phyloP scores from a whole-genome alignment of 2,888 invertebrate genomes.

The Neoaliturus tenellus region DNA sequence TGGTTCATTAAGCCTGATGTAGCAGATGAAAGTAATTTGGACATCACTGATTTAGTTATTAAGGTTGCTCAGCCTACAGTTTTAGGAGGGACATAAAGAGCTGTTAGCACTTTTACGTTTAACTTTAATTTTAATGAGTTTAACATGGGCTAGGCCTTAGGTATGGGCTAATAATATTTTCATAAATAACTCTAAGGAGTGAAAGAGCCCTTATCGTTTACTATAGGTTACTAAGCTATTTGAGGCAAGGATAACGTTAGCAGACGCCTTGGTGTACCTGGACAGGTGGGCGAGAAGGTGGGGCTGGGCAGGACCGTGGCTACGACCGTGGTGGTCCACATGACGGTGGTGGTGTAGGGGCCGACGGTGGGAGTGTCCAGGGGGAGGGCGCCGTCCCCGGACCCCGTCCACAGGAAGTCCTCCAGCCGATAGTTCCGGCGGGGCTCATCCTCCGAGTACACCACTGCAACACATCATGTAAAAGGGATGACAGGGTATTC shows the following conservation, averaged over 20 bases:
- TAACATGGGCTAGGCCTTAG: too few relatives aligned
- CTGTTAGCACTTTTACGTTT: too few relatives aligned
- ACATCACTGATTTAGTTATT: too few relatives aligned
- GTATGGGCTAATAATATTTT: not conserved
- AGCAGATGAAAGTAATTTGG: too few relatives aligned
- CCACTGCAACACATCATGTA: conserved; percentile 20
- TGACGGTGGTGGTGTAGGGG: conserved; percentile 75
- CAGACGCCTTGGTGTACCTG: conserved; percentile 8
- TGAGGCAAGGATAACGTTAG: not conserved
- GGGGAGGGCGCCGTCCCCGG: conserved; percentile 81
- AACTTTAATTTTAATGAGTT: too few relatives aligned
- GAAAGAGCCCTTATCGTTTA: not conserved
- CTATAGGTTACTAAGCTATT: not conserved
- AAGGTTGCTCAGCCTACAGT: too few relatives aligned
- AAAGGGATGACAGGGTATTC: too few relatives aligned
- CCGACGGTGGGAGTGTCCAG: conserved; percentile 72
- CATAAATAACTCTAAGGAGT: not conserved
- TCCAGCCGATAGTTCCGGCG: conserved; percentile 78
- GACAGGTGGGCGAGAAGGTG: conserved; percentile 43
- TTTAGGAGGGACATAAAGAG: too few relatives aligned
- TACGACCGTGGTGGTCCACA: conserved; percentile 77
- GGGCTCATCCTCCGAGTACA: conserved; percentile 67
- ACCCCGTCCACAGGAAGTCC: conserved; percentile 94
- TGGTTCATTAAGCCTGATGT: too few relatives aligned
- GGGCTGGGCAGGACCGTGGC: conserved; percentile 53